phyloP scores from a whole-genome alignment of 1,140 invertebrate species.

The Nebria ingens region DNA sequence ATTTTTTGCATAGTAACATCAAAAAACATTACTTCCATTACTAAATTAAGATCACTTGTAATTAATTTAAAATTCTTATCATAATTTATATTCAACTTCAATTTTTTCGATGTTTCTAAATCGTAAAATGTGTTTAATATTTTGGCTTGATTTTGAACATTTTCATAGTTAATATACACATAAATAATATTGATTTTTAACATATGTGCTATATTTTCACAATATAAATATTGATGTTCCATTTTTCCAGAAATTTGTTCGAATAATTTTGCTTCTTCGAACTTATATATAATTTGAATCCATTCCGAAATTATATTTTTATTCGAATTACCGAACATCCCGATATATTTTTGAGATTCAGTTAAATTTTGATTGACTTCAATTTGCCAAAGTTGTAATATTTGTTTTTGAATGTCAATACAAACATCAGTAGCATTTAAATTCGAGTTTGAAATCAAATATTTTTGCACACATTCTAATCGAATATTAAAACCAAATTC shows the following conservation, averaged over 20 bases:
- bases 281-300: conserved; percentile 33
- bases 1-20: conserved; percentile 26
- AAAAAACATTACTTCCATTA: conserved; percentile 23
- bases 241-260: conserved; percentile 18
- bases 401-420: conserved; percentile 35
- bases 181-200: conserved; percentile 28
- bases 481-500: conserved; percentile 42
- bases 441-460: conserved; percentile 23
- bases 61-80: conserved; percentile 8
- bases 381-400: conserved; percentile 32
- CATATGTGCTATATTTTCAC: conserved; percentile 20
- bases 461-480: conserved; percentile 31
- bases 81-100: neutral
- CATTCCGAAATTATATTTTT: conserved; percentile 27
- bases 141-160: conserved; percentile 25
- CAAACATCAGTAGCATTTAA: conserved; percentile 36
- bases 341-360: conserved; percentile 35
- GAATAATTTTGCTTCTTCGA: conserved; percentile 37
- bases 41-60: conserved; percentile 15
- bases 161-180: conserved; percentile 22
- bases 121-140: conserved; percentile 23
- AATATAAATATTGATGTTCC: conserved; percentile 18
- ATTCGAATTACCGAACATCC: conserved; percentile 47
- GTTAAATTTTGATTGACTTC: conserved; percentile 29
- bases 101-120: conserved; percentile 12